phyloP scores from a whole-genome alignment of 2,888 invertebrate genomes.

The Microdon myrmicae region DNA sequence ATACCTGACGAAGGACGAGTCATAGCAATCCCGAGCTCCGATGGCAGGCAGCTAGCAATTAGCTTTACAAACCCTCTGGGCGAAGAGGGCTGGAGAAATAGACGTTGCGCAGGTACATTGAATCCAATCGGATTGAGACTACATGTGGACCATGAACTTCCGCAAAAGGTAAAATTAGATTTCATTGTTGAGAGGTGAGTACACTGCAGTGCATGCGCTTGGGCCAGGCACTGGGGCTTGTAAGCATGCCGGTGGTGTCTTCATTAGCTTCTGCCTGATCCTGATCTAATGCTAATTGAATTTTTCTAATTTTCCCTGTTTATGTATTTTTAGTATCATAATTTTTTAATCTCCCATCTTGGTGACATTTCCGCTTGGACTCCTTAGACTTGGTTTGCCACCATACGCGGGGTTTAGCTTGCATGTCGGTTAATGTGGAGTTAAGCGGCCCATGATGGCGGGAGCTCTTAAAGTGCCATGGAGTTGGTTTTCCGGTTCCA shows the following conservation, averaged over 20 bases:
- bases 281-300: conserved; percentile 8
- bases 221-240: not conserved
- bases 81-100: not conserved
- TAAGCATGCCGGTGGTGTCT: conserved; percentile 13
- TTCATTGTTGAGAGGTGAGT: conserved; percentile 3
- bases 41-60: conserved; percentile 10
- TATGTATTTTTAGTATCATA: conserved; percentile 1
- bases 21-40: not conserved
- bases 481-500: conserved; percentile 33
- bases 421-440: conserved; percentile 15
- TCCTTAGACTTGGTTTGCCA: conserved; percentile 17
- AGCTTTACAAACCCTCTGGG: conserved; percentile 19
- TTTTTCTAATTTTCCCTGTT: too few species aligned
- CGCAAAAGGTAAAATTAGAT: conserved; percentile 45
- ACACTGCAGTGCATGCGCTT: not conserved
- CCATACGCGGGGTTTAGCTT: conserved; percentile 11
- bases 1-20: not conserved
- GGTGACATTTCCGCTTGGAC: conserved; percentile 23
- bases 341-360: conserved; percentile 2
- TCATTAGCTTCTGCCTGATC: conserved; percentile 8
- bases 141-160: conserved; percentile 32
- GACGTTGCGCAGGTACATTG: conserved; percentile 9
- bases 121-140: conserved; percentile 18
- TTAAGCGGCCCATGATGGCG: conserved; percentile 19
- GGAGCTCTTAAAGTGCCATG: conserved; percentile 40